phyloP scores from a whole-genome alignment of 2,797 vertebrate genomes.

The Eleutherodactylus coqui region DNA sequence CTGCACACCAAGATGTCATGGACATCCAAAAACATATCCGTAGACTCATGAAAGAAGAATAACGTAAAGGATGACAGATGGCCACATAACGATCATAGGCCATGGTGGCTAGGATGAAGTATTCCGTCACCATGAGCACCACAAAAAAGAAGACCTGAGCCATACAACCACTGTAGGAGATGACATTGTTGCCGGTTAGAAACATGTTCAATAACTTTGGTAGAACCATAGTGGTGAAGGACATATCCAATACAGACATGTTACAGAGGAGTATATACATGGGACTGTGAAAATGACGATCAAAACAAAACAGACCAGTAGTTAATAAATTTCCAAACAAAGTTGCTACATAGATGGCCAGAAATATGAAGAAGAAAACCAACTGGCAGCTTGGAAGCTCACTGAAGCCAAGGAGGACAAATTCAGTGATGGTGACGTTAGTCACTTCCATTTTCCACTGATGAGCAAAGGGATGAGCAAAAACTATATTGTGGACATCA shows the following conservation, averaged over 20 bases:
- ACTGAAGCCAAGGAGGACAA: conserved; percentile 66
- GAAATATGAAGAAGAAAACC: conserved; percentile 62
- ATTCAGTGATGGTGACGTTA: conserved; percentile 59
- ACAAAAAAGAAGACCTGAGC: conserved; percentile 67
- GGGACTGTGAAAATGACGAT: conserved; percentile 63
- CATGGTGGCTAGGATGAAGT: conserved; percentile 67
- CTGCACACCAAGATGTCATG: conserved; percentile 29
- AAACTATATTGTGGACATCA: background rate
- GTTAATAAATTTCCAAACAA: conserved; percentile 62
- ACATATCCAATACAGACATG: conserved; percentile 68
- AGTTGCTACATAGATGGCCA: conserved; percentile 58
- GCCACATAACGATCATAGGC: conserved; percentile 63
- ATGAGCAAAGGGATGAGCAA: background rate
- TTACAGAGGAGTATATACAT: conserved; percentile 71
- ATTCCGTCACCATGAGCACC: conserved; percentile 65
- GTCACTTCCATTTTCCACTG: background rate
- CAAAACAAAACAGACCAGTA: conserved; percentile 43
- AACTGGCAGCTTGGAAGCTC: conserved; percentile 13
- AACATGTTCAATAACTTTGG: conserved; percentile 64
- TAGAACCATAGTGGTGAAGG: conserved; percentile 64
- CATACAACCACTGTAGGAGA: conserved; percentile 66
- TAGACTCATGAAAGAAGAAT: conserved; percentile 65
- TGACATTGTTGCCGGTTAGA: conserved; percentile 58
- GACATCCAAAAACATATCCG: conserved; percentile 50
- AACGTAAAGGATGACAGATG: conserved; percentile 67